Base-by-base conservation (phyloP, 2,888 invertebrate species). In the Eugnorisma glareosa region DNA sequence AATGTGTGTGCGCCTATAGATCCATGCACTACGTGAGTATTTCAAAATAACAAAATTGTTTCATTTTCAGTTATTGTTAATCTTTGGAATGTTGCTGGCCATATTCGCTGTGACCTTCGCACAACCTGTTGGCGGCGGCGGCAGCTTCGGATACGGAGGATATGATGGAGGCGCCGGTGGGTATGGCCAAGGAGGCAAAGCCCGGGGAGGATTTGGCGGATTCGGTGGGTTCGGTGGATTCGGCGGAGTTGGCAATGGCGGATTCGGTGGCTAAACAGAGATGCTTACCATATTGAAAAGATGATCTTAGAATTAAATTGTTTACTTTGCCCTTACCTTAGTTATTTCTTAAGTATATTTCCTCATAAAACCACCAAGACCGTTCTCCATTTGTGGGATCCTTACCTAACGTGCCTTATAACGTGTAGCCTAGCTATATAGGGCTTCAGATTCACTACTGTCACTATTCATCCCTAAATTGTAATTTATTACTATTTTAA, bases 51-150 rank as follows among this genome's bases (percentile, higher is more conserved):
- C n/a, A 31, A 18, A 15, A 35, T 73, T 91, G 86, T 54, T 6
- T 54, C 67, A 15, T 71, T 77, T 73, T 28, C 86, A 92, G 92
- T 82, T 72, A 66, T 59, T 90, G 45, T 81, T 92, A 45, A 72
- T 90, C 51, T 71, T 91, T 21, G 87, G 84, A 57, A 69, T 91
- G 35, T 57, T 89, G n/a, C 64, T 90, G 79, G 88, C 88, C 40
- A 59, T 91, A 0, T 72, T 90, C 5, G 87, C 88, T 66, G 77
- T 82, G 68, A 63, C 88, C 31, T 85, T 86, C 45, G 91, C 87
- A 24, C 88, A 90, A 79, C 74, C 54, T 24, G 69, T 75, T 24
- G 73, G 73, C 0, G 37, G 72, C 4, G 57, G 45, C 4, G 51
- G 51, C 3, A 51, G 11, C 48, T 21, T 7, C 10, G 28, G 40